These are phyloP conservation scores for Pollenia griseotomentosa DNA, from an alignment of 2,888 invertebrate genomes.

Conservation along the genomic window DNA sequence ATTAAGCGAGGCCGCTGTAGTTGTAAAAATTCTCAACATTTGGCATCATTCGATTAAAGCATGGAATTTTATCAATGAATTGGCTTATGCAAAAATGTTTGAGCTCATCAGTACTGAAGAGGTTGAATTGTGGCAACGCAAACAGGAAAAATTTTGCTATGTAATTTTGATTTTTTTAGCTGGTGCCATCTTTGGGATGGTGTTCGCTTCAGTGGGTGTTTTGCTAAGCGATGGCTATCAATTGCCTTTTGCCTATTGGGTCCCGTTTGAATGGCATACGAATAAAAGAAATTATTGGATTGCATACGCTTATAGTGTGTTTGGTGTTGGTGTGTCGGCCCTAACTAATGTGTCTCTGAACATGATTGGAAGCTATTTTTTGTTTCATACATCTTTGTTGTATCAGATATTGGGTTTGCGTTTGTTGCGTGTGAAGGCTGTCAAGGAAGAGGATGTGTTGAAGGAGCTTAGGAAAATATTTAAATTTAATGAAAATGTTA, in stretches of 20 bases:
- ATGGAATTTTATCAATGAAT: slow-evolving; percentile 74
- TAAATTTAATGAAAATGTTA: slow-evolving; percentile 61
- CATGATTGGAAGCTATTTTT: slow-evolving; percentile 78
- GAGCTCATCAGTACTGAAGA: slow-evolving; percentile 72
- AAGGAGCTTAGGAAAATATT: slow-evolving; percentile 41
- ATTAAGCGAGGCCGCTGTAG: slow-evolving; percentile 76
- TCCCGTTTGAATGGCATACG: slow-evolving; percentile 79
- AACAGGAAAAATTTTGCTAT: slow-evolving; percentile 75
- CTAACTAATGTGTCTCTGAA: slow-evolving; percentile 77
- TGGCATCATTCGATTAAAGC: slow-evolving; percentile 74
- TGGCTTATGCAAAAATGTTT: slow-evolving; percentile 66
- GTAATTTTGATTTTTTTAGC: slow-evolving; percentile 72
- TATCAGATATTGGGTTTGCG: slow-evolving; percentile 77
- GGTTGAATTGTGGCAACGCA: slow-evolving; percentile 73
- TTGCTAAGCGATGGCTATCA: slow-evolving; percentile 63
- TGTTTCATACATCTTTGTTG: slow-evolving; percentile 78
- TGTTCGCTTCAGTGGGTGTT: slow-evolving; percentile 69
- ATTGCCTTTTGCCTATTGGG: slow-evolving; percentile 79
- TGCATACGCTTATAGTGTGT: slow-evolving; percentile 78
- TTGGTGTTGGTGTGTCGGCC: slow-evolving; percentile 76
- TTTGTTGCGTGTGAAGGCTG: slow-evolving; percentile 68
- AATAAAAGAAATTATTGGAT: slow-evolving; percentile 74
- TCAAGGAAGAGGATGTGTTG: slow-evolving; percentile 8
- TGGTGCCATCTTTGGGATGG: slow-evolving; percentile 71
- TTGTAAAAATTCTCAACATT: slow-evolving; percentile 79